These are phyloP conservation scores for Corydoras sp. DNA, from an alignment of 2,113 vertebrate species.

Conservation along the genomic window DNA sequence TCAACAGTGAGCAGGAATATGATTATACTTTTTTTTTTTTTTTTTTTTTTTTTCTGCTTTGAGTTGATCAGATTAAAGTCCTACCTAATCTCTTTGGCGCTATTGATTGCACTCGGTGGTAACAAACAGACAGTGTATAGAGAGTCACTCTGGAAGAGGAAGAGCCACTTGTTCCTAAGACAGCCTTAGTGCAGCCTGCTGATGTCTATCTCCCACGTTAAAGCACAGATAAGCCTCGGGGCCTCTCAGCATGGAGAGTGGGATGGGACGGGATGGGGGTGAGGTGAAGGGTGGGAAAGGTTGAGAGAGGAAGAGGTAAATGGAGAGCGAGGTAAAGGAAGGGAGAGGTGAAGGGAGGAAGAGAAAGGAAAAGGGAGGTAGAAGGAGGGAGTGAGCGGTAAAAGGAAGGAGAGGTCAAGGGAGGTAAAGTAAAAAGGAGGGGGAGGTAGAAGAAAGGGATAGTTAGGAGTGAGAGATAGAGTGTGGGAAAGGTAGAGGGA, in stretches of 20 bases:
- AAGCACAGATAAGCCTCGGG: slow-evolving; percentile 39
- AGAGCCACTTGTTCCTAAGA: slow-evolving; percentile 51
- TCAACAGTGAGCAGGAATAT: slow-evolving; percentile 60
- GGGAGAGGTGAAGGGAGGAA: no score
- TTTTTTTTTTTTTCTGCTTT: slow-evolving; percentile 39
- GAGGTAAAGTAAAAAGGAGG: no score
- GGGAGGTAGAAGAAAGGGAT: no score
- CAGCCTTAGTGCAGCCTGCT: slow-evolving; percentile 44
- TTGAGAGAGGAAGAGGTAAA: no score
- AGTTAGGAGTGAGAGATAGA: no score
- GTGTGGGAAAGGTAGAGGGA: no score
- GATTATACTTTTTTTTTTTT: slow-evolving; percentile 25
- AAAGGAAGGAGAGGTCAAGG: no score
- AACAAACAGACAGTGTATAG: slow-evolving; percentile 53
- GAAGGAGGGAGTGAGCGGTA: no score
- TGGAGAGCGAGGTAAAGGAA: no score
- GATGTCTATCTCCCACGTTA: slow-evolving; percentile 55
- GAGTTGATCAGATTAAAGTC: slow-evolving; percentile 65
- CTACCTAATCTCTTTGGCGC: slow-evolving; percentile 62
- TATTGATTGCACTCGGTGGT: slow-evolving; percentile 60
- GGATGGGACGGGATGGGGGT: slow-evolving; percentile 29
- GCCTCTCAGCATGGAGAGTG: slow-evolving; percentile 27
- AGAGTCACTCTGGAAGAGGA: slow-evolving; percentile 52
- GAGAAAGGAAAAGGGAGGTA: no score
- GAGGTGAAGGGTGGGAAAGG: not conserved